These are phyloP conservation scores for Stenoptilia bipunctidactyla DNA, from an alignment of 2,888 invertebrate genomes.

Conservation along the genomic window DNA sequence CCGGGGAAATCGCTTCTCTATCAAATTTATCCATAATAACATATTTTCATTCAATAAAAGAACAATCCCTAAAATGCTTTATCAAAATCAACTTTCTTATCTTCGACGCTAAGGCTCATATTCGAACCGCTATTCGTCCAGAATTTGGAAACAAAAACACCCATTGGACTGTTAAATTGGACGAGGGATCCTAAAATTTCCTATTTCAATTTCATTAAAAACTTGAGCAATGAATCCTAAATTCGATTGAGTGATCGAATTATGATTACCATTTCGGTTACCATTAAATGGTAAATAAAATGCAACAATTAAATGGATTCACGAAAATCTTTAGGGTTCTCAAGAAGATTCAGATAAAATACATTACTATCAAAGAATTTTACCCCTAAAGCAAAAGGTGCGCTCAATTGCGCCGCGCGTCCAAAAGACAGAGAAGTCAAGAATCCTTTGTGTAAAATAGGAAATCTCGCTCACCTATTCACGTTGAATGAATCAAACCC, in stretches of 20 bases:
- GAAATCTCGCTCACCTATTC: no score
- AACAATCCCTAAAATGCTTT: no score
- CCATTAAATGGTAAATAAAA: conserved; percentile 3
- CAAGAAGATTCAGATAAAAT: no score
- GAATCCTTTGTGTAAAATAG: no score
- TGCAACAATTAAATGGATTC: conserved; percentile 8
- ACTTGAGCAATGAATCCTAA: conserved; percentile 51
- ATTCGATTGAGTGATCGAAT: conserved; percentile 33
- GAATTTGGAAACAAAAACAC: conserved; percentile 50
- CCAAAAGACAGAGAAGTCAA: no score
- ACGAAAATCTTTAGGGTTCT: background rate
- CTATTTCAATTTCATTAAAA: conserved; percentile 56
- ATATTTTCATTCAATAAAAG: no score
- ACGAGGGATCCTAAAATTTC: conserved; percentile 53
- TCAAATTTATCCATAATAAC: no score
- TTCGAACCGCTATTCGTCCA: conserved; percentile 59
- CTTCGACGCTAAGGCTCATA: conserved; percentile 54
- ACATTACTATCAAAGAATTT: no score
- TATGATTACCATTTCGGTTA: conserved; percentile 4
- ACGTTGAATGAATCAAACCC: no score
- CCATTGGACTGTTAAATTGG: conserved; percentile 57
- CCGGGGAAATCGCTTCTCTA: no score
- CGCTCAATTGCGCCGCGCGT: no score
- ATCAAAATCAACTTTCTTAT: conserved; percentile 48
- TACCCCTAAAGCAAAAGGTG: no score